Evolutionary conservation across 2,113 vertebrate genomes (phyloP).

Genomic region (Rhynchopsitta pachyrhyncha): DNA sequence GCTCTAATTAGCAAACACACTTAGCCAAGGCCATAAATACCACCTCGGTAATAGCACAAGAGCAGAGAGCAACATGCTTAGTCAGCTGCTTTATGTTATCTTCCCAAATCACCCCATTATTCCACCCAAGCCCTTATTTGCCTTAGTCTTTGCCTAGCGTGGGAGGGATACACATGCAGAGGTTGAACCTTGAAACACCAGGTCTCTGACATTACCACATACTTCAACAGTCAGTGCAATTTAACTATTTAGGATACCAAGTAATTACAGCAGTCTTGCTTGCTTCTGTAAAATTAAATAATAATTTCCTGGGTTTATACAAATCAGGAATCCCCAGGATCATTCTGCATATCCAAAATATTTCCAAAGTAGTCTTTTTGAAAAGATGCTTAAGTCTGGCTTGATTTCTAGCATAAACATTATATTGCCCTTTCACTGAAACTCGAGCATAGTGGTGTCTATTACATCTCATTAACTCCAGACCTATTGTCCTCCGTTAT

Average conservation of each 20-base stretch:
- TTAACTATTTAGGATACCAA: not conserved
- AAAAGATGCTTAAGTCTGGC: not conserved
- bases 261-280: not conserved
- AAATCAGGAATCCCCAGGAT: not conserved
- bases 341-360: not conserved
- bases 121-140: not conserved
- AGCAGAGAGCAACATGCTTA: not conserved
- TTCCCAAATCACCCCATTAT: not conserved
- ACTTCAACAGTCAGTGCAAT: not conserved
- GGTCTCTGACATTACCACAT: not conserved
- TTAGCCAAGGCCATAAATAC: slow-evolving; percentile 5
- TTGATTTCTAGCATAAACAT: not conserved
- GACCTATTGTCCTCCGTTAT: slow-evolving; percentile 54
- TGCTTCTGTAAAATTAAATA: not conserved
- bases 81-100: slow-evolving; percentile 8
- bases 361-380: not conserved
- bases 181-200: not conserved
- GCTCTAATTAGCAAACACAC: not conserved
- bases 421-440: slow-evolving; percentile 45
- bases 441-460: slow-evolving; percentile 66
- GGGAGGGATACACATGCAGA: not conserved
- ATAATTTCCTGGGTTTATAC: not conserved
- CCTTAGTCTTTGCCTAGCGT: not conserved
- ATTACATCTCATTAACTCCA: slow-evolving; percentile 69
- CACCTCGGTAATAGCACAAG: not conserved